Percentiles rank a stretch among this genome's conserved stretches.
phyloP scores from a whole-genome alignment of 1,140 invertebrate species.

The Himalopsyche phryganea region DNA sequence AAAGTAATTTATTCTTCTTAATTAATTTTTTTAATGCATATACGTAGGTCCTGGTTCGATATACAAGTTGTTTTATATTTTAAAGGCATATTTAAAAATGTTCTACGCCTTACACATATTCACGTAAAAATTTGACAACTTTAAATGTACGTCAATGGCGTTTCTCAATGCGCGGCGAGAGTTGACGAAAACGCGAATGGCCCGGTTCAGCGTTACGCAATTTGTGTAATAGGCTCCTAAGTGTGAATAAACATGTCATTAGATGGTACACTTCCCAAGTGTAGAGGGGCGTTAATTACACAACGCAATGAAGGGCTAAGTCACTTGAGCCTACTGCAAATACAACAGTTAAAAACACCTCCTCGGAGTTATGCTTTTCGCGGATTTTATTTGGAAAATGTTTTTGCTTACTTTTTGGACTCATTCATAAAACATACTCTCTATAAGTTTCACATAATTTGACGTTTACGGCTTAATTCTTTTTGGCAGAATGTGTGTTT shows the following conservation, averaged over 20 bases:
- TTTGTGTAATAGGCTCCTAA: slow-evolving; percentile 30
- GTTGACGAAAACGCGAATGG: neutral
- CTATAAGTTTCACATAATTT: too few relatives aligned
- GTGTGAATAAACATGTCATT: slow-evolving; percentile 34
- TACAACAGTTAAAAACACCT: slow-evolving; percentile 7
- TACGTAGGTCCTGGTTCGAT: too few relatives aligned
- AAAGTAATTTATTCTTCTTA: too few relatives aligned
- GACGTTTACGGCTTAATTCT: too few relatives aligned
- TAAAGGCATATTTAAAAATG: too few relatives aligned
- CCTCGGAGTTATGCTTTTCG: neutral
- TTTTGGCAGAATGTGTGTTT: too few relatives aligned
- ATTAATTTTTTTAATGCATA: too few relatives aligned
- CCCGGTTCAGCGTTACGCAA: slow-evolving; percentile 21
- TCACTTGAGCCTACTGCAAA: slow-evolving; percentile 19
- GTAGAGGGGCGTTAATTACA: slow-evolving; percentile 30
- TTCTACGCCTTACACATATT: too few relatives aligned
- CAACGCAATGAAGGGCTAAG: slow-evolving; percentile 16
- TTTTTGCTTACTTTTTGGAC: slow-evolving; percentile 1
- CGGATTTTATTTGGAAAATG: neutral
- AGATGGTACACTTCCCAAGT: slow-evolving; percentile 16
- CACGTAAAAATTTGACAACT: too few relatives aligned
- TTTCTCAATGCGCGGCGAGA: too few relatives aligned
- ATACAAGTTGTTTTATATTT: too few relatives aligned
- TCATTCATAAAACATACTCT: too few relatives aligned
- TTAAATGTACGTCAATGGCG: neutral